Conservation (phyloP, 2,113 vertebrate genomes). For the Ibidorhyncha struthersii region DNA sequence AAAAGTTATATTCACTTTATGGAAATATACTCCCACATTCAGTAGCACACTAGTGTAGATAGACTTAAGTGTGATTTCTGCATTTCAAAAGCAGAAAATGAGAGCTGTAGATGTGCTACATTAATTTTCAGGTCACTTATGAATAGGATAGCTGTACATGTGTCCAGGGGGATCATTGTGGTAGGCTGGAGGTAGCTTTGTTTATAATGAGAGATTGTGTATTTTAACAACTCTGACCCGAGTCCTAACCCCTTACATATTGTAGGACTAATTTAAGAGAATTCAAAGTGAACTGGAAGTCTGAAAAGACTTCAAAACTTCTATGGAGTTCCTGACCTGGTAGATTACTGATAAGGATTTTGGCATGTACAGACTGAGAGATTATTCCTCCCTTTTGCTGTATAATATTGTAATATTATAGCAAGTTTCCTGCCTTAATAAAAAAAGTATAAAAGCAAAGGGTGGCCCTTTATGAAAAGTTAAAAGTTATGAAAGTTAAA, state of each 20-base stretch:
- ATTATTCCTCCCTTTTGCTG: background rate
- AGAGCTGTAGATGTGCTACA: background rate
- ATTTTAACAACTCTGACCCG: background rate
- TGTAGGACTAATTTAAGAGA: background rate
- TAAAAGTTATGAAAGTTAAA: background rate
- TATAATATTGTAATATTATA: background rate
- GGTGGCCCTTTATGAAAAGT: fast-evolving
- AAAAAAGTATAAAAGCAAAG: background rate
- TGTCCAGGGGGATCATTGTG: background rate
- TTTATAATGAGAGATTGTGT: background rate
- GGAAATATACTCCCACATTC: background rate
- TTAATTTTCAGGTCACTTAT: background rate
- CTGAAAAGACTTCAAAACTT: background rate
- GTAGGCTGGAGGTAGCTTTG: background rate
- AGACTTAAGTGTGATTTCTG: background rate
- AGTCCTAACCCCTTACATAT: background rate
- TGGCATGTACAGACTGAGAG: background rate
- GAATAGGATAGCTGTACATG: background rate
- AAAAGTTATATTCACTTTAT: background rate
- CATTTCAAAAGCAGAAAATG: background rate
- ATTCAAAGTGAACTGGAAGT: background rate
- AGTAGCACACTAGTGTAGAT: background rate
- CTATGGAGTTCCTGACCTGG: background rate
- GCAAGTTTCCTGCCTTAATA: background rate
- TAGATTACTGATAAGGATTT: background rate